Percentiles rank a stretch among this genome's conserved stretches.
Conservation (phyloP, 2,113 vertebrate species). For the Tragelaphus scriptus region DNA sequence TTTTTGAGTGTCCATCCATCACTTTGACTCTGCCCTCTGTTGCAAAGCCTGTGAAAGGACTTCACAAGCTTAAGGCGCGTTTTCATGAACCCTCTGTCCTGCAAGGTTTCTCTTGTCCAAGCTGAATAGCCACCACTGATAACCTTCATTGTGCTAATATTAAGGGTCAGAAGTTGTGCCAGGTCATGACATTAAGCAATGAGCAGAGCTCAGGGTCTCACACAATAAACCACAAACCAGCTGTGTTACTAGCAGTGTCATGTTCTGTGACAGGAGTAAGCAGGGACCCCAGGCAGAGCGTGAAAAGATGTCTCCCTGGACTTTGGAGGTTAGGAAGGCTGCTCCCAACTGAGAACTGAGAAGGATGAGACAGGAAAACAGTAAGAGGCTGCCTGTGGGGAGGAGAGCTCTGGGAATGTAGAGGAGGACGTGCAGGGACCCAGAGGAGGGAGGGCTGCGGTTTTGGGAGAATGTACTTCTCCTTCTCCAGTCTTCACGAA, state of each 20-base stretch:
- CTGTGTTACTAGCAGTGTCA: accelerated
- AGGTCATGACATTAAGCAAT: background rate
- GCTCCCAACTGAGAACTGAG: background rate
- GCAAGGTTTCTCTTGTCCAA: background rate
- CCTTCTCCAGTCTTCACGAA: background rate
- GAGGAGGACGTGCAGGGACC: background rate
- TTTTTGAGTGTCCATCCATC: background rate
- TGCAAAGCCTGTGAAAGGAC: no score
- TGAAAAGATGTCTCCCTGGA: background rate
- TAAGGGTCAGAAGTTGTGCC: background rate
- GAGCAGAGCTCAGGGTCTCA: background rate
- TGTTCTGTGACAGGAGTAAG: background rate
- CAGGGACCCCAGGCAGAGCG: accelerated
- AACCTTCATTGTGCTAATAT: background rate
- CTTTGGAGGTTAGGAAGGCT: no score
- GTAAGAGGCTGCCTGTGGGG: accelerated
- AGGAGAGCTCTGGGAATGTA: background rate
- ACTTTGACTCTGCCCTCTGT: background rate
- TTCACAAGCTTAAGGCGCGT: background rate
- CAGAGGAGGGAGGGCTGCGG: background rate
- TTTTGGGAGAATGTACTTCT: accelerated
- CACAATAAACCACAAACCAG: background rate
- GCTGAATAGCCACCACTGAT: accelerated
- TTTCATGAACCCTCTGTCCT: background rate
- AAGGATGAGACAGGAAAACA: background rate